These are phyloP conservation scores for Nesometra sesokonis DNA, from an alignment of 35 echinoderm and acorn worm genomes.

Conservation along the genomic window DNA sequence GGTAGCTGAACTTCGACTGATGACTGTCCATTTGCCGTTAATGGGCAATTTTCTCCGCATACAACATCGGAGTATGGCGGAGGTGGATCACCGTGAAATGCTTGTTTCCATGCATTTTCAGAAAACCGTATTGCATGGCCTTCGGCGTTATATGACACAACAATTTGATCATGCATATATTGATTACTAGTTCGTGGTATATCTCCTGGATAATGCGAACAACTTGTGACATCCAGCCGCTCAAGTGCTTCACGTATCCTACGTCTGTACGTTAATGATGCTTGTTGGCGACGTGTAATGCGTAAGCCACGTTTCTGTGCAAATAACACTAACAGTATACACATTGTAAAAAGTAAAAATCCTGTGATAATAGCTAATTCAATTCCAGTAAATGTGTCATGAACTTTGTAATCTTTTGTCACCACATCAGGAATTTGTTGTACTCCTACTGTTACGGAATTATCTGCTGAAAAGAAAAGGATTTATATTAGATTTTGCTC, in stretches of 20 bases:
- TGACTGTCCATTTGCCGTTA: neutral
- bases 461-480: too few species aligned
- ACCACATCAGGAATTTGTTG: too few species aligned
- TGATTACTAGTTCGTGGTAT: neutral
- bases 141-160: neutral
- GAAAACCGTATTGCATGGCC: neutral
- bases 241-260: neutral
- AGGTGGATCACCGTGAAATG: neutral
- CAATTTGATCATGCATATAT: neutral
- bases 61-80: neutral
- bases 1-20: neutral
- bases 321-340: neutral
- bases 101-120: neutral
- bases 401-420: neutral
- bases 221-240: neutral
- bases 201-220: neutral
- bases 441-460: too few species aligned
- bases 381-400: neutral
- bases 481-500: too few species aligned
- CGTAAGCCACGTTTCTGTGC: neutral
- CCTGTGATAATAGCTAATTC: neutral
- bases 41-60: neutral
- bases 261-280: neutral
- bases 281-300: neutral
- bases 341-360: neutral